A percentile compares a stretch with the other conserved stretches of the same genome.
These are phyloP conservation scores for Dendrocopos noguchii DNA, from an alignment of 2,113 vertebrate genomes.

Conservation along the genomic window DNA sequence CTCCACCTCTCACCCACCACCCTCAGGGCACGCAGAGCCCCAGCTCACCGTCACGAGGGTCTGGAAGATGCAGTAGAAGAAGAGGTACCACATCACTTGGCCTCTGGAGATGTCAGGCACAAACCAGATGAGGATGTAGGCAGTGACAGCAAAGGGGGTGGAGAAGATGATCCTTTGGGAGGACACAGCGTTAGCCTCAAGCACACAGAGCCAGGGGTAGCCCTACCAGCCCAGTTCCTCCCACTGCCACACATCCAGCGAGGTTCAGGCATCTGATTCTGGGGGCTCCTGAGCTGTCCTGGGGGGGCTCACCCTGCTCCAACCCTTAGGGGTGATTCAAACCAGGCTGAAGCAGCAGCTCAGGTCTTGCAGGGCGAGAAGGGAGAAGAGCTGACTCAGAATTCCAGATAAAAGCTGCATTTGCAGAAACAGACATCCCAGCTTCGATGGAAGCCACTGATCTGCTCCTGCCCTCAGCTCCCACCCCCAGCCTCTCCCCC, in stretches of 20 bases:
- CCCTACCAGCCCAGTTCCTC: neutral
- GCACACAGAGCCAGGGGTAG: neutral
- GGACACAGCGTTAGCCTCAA: neutral
- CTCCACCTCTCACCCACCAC: neutral
- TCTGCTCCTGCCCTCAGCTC: neutral
- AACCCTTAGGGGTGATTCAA: neutral
- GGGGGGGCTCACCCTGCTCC: neutral
- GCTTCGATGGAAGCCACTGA: rapidly evolving
- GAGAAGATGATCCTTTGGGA: slow-evolving; percentile 88
- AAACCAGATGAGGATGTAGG: slow-evolving; percentile 93
- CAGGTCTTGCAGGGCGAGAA: rapidly evolving
- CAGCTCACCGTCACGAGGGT: slow-evolving; percentile 90
- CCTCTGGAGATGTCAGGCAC: slow-evolving; percentile 86
- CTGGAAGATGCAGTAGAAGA: slow-evolving; percentile 97
- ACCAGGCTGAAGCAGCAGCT: neutral
- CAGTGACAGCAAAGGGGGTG: slow-evolving; percentile 87
- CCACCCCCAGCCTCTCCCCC: neutral
- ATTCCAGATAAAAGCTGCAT: neutral
- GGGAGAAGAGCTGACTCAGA: neutral
- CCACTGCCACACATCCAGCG: rapidly evolving
- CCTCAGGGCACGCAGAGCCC: neutral
- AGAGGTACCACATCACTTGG: slow-evolving; percentile 88
- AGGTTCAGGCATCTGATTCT: neutral
- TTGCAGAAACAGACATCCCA: neutral
- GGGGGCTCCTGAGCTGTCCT: neutral